Evolutionary conservation across 2,113 vertebrate species (phyloP), one percentile per base, ranked within the genome.

Genomic region (Odontesthes bonariensis): DNA sequence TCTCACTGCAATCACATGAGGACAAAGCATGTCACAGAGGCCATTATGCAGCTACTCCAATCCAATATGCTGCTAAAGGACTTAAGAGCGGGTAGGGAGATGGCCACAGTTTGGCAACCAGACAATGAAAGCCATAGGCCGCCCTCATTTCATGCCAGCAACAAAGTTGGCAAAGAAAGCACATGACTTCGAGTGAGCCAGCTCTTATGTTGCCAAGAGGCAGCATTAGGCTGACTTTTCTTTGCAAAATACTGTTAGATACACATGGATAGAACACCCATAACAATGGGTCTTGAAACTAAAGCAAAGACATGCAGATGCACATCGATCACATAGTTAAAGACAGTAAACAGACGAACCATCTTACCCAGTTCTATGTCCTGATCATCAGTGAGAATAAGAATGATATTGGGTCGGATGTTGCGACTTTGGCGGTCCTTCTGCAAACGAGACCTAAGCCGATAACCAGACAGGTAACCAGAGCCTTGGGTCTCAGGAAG

Each of bases 381-480:
- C 88, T 99, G 98, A 89, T 99, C 98, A 23, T 99, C 98, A 0
- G 97, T 99, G 85, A 99, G 96, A 88, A 99, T 94, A 66, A 99
- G 94, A 85, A 99, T 97, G 92, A 99, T 96, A 89, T 99, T 99
- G 83, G 98, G 97, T 12, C 97, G 96, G 89, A 97, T 94, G 79
- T 98, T 97, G 78, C 96, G 95, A 27, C 83, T 22, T 31, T 92
- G 87, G 27, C 96, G 96, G 79, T 98, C 97, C 88, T 95, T 94
- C 92, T 98, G 96, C 76, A 96, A 95, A 61, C 96, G 94, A 73
- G 95, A 94, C 73, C 95, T 96, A 62, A 94, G 92, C 73, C 95
- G 96, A 51, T 95, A 95, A 63, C 95, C 95, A 31, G 96, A 93
- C 77, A 96, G 93, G 92, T 97, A 95, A 40, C 94, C 77, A 0